phyloP scores from a whole-genome alignment of 2,113 vertebrate genomes.

The Nansenia antarctica region DNA sequence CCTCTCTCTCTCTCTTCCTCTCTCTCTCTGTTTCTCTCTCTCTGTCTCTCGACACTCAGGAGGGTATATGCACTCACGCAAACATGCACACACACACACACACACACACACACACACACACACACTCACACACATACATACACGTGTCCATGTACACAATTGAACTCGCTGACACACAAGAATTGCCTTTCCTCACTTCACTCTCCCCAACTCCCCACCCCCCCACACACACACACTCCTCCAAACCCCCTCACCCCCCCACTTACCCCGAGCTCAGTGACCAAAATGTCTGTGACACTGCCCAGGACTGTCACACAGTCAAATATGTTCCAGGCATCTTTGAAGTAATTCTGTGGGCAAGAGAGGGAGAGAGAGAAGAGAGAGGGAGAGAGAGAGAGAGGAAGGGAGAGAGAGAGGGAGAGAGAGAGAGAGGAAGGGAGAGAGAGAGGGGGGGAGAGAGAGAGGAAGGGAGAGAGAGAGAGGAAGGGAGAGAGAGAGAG shows the following conservation, averaged over 20 bases:
- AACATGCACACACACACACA: background rate
- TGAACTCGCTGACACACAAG: background rate
- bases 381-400: slow-evolving; percentile 23
- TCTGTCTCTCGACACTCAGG: background rate
- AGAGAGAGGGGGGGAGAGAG: background rate
- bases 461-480: background rate
- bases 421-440: background rate
- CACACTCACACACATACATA: slow-evolving; percentile 2
- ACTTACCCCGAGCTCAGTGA: slow-evolving; percentile 95
- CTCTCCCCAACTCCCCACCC: background rate
- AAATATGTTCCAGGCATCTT: slow-evolving; percentile 96
- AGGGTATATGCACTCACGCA: background rate
- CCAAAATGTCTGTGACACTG: slow-evolving; percentile 96
- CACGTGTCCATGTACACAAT: background rate
- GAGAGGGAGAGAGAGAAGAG: slow-evolving; percentile 19
- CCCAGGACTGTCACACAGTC: slow-evolving; percentile 97
- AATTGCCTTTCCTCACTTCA: background rate
- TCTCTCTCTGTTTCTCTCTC: slow-evolving; percentile 5
- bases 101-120: background rate
- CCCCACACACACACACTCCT: slow-evolving; percentile 23
- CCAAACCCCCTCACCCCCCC: slow-evolving; percentile 11
- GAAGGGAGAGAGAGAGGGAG: background rate
- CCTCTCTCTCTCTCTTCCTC: background rate
- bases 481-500: background rate
- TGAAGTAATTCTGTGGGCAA: slow-evolving; percentile 90